Evolutionary conservation across 1,140 invertebrate species (phyloP), one percentile per base, ranked within the genome.

Genomic region (Wiebesia pumilae): DNA sequence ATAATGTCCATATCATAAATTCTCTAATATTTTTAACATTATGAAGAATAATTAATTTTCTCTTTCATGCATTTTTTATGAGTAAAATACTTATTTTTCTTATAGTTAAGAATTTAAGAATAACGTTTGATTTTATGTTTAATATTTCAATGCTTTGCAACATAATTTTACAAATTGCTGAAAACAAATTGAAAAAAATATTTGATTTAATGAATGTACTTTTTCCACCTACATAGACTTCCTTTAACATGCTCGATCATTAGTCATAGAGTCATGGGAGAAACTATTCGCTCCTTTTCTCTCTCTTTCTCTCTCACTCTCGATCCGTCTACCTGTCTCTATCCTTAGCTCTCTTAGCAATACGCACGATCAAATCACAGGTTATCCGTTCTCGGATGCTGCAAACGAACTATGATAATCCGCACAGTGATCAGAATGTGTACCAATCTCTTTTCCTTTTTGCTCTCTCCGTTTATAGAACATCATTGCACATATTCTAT

Each of bases 371-470:
- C 69, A 27, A 73, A 30, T 35, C n/a, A 24, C 35, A 40, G 69
- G 21, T 73, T 73, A 40, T 40, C 6, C 21, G 35, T 73, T 73
- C 35, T 24, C 38, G 33, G 33, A 73, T 40, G 69, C 35, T 40
- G 35, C 69, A 73, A 73, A 73, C 19, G 35, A 73, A 73, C 69
- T 73, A 40, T 27, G 38, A 73, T 73, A 73, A 73, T 73, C 35
- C 69, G 69, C 16, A 24, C 16, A 40, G 19, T 1, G 69, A 73
- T 73, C 69, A 73, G 69, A 73, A 73, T 73, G 35, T 73, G 69
- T 73, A 73, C 19, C 69, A 73, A 73, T 40, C 38, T 40, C 35
- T 73, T 73, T 73, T 30, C 35, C 21, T 73, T 73, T 6, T 73
- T 21, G 19, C 51, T 54, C 51, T 40, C 65, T 16, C n/a, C 65